phyloP scores from a whole-genome alignment of 2,888 invertebrate genomes.

The Eupithecia dodoneata region DNA sequence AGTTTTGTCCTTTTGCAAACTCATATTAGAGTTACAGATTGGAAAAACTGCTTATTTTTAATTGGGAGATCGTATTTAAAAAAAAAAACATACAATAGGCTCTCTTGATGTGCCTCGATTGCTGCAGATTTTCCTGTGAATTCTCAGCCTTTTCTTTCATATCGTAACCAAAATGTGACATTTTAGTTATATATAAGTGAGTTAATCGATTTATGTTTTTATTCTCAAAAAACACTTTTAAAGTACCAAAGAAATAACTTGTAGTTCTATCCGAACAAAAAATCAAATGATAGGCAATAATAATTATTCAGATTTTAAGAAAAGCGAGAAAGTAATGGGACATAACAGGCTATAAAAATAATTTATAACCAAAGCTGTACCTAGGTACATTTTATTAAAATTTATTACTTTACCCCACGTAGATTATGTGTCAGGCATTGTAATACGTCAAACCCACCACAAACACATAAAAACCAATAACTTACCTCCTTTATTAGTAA shows the following conservation, averaged over 20 bases:
- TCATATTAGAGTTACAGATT: background rate
- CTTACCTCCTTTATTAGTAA: too few relatives aligned
- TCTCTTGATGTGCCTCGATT: background rate
- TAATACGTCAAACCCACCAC: too few relatives aligned
- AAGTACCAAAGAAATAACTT: background rate
- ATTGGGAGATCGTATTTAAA: background rate
- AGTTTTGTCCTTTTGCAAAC: background rate
- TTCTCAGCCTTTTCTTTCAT: too few relatives aligned
- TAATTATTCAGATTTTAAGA: background rate
- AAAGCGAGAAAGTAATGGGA: background rate
- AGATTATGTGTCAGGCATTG: too few relatives aligned
- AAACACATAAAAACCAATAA: too few relatives aligned
- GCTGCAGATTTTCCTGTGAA: too few relatives aligned
- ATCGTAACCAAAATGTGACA: background rate
- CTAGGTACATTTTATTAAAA: background rate
- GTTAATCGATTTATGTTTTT: background rate
- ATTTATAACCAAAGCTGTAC: background rate
- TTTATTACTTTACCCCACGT: background rate
- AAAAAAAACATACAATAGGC: background rate
- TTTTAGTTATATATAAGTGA: background rate
- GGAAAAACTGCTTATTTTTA: background rate
- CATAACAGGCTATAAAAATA: background rate
- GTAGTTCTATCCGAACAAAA: background rate
- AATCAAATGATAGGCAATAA: slow-evolving; percentile 7
- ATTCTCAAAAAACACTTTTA: background rate